Evolutionary conservation across 2,113 vertebrate genomes (phyloP).

Genomic region (Capricornis sumatraensis): DNA sequence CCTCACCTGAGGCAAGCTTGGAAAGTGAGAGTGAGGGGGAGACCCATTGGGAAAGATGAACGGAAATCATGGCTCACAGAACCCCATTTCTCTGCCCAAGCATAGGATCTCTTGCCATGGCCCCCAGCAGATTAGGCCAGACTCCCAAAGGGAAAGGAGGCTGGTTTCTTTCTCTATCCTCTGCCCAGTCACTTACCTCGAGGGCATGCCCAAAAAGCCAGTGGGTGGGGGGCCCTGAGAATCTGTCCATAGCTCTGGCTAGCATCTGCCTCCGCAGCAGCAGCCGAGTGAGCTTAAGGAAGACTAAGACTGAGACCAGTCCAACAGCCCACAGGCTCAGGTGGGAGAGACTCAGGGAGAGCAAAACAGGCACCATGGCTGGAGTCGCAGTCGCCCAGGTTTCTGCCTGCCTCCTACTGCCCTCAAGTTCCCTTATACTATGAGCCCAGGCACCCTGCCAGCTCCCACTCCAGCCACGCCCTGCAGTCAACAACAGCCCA

Average conservation of each 20-base stretch:
- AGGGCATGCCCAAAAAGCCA: slow-evolving; percentile 85
- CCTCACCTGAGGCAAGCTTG: neutral
- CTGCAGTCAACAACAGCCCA: neutral
- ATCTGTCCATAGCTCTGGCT: slow-evolving; percentile 75
- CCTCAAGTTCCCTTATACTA: neutral
- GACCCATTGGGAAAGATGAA: neutral
- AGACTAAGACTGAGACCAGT: slow-evolving; percentile 73
- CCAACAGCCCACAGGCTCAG: slow-evolving; percentile 74
- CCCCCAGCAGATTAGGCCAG: neutral
- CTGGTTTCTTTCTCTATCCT: neutral
- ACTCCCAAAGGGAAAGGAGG: neutral
- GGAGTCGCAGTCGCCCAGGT: neutral
- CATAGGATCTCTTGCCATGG: neutral
- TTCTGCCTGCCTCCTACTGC: neutral
- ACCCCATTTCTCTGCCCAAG: neutral
- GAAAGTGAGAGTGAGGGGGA: neutral
- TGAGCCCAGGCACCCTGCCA: neutral
- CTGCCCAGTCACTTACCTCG: slow-evolving; percentile 74
- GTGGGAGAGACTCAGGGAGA: slow-evolving; percentile 65
- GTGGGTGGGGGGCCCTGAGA: slow-evolving; percentile 82
- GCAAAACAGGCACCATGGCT: slow-evolving; percentile 37
- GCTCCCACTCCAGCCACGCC: neutral
- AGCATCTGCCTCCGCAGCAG: slow-evolving; percentile 74
- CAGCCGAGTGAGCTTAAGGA: slow-evolving; percentile 77
- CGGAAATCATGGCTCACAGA: neutral